A percentile compares a stretch with the other conserved stretches of the same genome.
phyloP scores from a whole-genome alignment of 2,113 vertebrate species.

The Cinclus mexicanus region DNA sequence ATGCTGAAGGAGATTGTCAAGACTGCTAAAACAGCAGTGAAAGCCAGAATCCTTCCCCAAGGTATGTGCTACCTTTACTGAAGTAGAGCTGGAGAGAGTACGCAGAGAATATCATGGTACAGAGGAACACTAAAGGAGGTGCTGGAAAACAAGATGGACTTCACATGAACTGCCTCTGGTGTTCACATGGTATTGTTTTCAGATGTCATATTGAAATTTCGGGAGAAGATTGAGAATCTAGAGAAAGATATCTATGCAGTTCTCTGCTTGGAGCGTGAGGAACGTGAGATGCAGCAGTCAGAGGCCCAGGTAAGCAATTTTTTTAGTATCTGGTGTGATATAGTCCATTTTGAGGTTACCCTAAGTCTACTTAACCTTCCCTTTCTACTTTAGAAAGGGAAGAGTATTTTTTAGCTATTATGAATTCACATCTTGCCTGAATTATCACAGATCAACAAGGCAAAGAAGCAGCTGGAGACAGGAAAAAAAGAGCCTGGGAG shows the following conservation, averaged over 20 bases:
- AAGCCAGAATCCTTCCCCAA: constrained; percentile 90
- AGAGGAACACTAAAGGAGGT: not conserved
- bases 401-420: not conserved
- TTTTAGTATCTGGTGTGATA: not conserved
- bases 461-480: constrained; percentile 84
- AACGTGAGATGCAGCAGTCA: constrained; percentile 87
- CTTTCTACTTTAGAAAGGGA: not conserved
- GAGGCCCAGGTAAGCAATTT: constrained; percentile 84
- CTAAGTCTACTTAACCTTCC: not conserved
- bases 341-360: not conserved
- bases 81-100: not conserved
- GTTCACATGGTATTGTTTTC: not conserved
- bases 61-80: constrained; percentile 69
- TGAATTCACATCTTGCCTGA: not conserved
- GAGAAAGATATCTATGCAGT: constrained; percentile 94
- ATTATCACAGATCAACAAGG: constrained; percentile 82
- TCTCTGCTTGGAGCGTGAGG: constrained; percentile 88
- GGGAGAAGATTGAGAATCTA: constrained; percentile 90
- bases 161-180: not conserved
- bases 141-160: not conserved
- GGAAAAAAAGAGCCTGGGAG: constrained; percentile 61
- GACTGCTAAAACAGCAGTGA: constrained; percentile 85
- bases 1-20: constrained; percentile 96
- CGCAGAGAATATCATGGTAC: accelerated
- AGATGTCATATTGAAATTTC: constrained; percentile 95